Conservation (phyloP, 2,888 invertebrate species). For the Dorcus parallelipipedus region DNA sequence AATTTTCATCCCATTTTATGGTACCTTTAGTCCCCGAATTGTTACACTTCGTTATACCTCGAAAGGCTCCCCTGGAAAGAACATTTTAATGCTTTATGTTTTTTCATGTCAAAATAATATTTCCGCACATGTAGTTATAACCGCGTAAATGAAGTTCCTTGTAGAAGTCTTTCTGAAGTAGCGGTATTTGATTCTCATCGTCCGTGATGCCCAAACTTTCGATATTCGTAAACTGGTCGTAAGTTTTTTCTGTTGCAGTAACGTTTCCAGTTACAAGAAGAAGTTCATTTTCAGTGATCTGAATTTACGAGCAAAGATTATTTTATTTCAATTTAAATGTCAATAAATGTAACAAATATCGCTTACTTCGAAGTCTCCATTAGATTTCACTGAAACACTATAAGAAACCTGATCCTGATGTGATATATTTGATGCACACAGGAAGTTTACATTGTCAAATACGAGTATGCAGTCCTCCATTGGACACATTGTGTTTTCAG, state of each 20-base stretch:
- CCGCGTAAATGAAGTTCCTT: conserved; percentile 66
- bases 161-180: conserved; percentile 56
- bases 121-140: conserved; percentile 49
- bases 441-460: conserved; percentile 58
- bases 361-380: conserved; percentile 37
- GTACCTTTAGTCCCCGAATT: conserved; percentile 48
- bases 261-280: conserved; percentile 12
- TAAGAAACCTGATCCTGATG: conserved; percentile 44
- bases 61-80: conserved; percentile 31
- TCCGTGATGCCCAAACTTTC: background rate
- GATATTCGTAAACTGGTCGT: background rate
- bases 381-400: conserved; percentile 31
- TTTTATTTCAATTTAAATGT: conserved; percentile 35
- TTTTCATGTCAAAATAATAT: background rate
- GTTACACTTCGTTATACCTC: conserved; percentile 26
- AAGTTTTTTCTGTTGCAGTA: background rate
- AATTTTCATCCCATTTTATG: conserved; percentile 73
- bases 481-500: conserved; percentile 42
- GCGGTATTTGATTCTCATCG: background rate
- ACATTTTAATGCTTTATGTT: background rate
- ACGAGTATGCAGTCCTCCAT: conserved; percentile 52
- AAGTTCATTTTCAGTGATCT: conserved; percentile 11
- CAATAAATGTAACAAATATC: conserved; percentile 1
- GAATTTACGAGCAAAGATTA: background rate
- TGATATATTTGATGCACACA: conserved; percentile 37